phyloP scores from a whole-genome alignment of 2,113 vertebrate genomes.

The Ochotona princeps region DNA sequence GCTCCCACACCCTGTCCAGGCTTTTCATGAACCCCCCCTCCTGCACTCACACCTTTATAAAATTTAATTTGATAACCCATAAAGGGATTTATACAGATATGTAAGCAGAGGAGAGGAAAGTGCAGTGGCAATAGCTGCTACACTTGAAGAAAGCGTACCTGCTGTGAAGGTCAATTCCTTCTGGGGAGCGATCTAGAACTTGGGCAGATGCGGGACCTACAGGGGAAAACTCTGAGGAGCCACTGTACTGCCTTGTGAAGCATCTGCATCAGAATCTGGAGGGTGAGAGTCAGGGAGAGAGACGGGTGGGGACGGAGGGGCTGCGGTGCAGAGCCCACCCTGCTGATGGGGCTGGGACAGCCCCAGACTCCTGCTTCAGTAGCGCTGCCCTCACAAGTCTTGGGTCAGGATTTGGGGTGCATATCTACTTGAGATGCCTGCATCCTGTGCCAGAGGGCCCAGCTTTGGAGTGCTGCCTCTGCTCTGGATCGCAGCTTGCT shows the following conservation, averaged over 20 bases:
- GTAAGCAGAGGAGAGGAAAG: accelerated
- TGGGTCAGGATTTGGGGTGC: too few species aligned
- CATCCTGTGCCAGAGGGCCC: too few species aligned
- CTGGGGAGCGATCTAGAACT: not conserved
- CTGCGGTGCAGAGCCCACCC: too few species aligned
- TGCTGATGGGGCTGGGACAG: too few species aligned
- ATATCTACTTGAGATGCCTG: too few species aligned
- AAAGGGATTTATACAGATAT: not conserved
- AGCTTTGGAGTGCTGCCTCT: too few species aligned
- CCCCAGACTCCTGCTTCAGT: not conserved
- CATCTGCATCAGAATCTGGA: not conserved
- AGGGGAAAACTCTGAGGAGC: too few species aligned
- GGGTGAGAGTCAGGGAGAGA: not conserved
- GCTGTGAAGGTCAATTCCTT: not conserved
- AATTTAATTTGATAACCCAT: not conserved
- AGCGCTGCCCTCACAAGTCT: too few species aligned
- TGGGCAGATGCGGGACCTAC: not conserved
- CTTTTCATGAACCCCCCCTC: not conserved
- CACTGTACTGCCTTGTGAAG: not conserved
- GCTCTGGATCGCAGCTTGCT: too few species aligned
- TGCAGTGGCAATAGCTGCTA: not conserved
- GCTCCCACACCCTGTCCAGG: accelerated
- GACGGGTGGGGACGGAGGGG: not conserved
- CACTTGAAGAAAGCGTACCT: not conserved
- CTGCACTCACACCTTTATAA: not conserved